Conservation (phyloP, 1,140 invertebrate species). For the Drosophila trapezifrons region DNA sequence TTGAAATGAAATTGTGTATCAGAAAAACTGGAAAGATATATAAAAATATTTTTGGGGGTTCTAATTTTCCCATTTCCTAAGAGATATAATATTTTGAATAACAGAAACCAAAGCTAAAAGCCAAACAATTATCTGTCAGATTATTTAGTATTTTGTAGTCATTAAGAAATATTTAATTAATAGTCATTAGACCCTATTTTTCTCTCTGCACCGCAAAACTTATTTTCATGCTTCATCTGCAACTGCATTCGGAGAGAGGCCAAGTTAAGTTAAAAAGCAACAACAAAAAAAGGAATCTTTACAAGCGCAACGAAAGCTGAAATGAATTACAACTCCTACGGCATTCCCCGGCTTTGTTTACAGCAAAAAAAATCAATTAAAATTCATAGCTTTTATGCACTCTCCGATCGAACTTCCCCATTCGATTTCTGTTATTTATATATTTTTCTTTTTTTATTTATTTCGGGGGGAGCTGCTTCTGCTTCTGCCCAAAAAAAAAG, state of each 20-base stretch:
- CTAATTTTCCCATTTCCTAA: no score
- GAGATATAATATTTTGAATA: no score
- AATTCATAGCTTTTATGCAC: conserved; percentile 79
- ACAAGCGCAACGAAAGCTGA: conserved; percentile 78
- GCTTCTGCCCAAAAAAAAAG: conserved; percentile 2
- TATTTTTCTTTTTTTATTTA: conserved; percentile 17
- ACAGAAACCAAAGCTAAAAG: background rate
- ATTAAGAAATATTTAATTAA: background rate
- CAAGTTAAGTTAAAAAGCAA: conserved; percentile 25
- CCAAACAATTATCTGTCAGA: no score
- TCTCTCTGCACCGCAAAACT: conserved; percentile 53
- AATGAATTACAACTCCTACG: conserved; percentile 79
- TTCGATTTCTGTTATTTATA: conserved; percentile 31
- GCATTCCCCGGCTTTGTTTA: conserved; percentile 30
- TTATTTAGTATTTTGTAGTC: no score
- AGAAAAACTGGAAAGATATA: background rate
- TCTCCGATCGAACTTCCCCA: conserved; percentile 23
- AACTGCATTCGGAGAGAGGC: conserved; percentile 15
- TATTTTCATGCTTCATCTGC: conserved; percentile 80
- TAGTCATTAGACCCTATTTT: background rate
- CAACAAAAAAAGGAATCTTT: conserved; percentile 50
- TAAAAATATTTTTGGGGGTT: background rate
- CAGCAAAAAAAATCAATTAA: conserved; percentile 81
- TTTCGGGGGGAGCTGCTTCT: conserved; percentile 35
- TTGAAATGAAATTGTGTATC: background rate